A percentile compares a stretch with the other conserved stretches of the same genome.
phyloP scores from a whole-genome alignment of 2,888 invertebrate genomes.

The Hyles lineata region DNA sequence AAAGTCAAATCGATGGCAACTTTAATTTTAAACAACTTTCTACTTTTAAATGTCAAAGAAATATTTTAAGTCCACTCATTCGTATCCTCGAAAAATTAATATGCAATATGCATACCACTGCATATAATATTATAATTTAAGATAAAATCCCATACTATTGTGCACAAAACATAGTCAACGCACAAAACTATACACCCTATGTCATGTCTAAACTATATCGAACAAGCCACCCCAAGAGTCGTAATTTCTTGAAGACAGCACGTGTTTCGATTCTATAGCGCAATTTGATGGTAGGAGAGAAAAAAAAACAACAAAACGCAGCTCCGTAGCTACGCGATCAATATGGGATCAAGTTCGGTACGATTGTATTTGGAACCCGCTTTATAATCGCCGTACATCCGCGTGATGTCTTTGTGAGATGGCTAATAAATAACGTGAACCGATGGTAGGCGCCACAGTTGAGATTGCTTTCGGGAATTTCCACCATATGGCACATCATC shows the following conservation, averaged over 20 bases:
- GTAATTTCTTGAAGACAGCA: conserved; percentile 74
- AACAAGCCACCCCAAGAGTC: conserved; percentile 53
- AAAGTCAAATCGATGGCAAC: neutral
- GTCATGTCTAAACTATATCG: conserved; percentile 62
- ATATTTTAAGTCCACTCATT: neutral
- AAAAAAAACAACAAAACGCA: conserved; percentile 60
- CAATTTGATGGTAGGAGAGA: conserved; percentile 56
- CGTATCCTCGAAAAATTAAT: neutral
- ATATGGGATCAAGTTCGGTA: conserved; percentile 28
- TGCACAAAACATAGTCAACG: conserved; percentile 20
- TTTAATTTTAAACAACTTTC: neutral
- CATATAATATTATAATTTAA: neutral
- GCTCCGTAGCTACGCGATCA: conserved; percentile 27
- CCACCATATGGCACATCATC: conserved; percentile 14
- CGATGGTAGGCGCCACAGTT: conserved; percentile 17
- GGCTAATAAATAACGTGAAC: conserved; percentile 18
- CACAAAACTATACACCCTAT: conserved; percentile 53
- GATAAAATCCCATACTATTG: neutral
- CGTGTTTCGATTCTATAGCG: conserved; percentile 71
- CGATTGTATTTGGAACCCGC: neutral
- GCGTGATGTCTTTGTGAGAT: conserved; percentile 15
- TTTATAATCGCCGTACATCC: conserved; percentile 8
- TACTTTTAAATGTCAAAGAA: neutral
- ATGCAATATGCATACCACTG: neutral
- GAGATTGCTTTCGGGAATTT: conserved; percentile 1